Percentiles rank a stretch among this genome's conserved stretches.
Conservation (phyloP, 1,140 invertebrate genomes). For the Stenopsyche tienmushanensis region DNA sequence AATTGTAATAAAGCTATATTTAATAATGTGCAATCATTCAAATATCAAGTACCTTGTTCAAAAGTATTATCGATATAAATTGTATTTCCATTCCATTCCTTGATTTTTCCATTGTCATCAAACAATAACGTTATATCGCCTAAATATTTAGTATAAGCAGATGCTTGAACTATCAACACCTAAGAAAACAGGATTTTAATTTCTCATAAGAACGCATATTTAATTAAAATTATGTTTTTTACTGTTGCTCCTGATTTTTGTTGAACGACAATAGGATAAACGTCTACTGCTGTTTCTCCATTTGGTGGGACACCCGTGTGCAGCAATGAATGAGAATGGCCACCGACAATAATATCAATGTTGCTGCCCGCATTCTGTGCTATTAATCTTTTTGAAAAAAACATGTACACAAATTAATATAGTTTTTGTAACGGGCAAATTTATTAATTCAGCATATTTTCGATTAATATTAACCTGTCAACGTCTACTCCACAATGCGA, state of each 20-base stretch:
- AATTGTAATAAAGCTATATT: no score
- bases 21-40: no score
- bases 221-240: no score
- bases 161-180: slow-evolving; percentile 72
- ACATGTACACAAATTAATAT: no score
- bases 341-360: slow-evolving; percentile 81
- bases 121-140: slow-evolving; percentile 76
- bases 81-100: slow-evolving; percentile 70
- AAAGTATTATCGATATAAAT: slow-evolving; percentile 68
- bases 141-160: slow-evolving; percentile 71
- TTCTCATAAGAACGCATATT: no score
- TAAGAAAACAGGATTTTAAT: no score
- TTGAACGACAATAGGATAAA: slow-evolving; percentile 65
- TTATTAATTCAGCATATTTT: no score
- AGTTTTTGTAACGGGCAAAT: no score
- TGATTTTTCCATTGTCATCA: slow-evolving; percentile 68
- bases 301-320: slow-evolving; percentile 60
- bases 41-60: slow-evolving; percentile 68
- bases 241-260: slow-evolving; percentile 36
- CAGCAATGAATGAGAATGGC: slow-evolving; percentile 81
- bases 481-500: slow-evolving; percentile 75
- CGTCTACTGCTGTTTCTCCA: slow-evolving; percentile 58
- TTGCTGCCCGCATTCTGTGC: slow-evolving; percentile 62
- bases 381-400: slow-evolving; percentile 60
- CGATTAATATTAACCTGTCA: slow-evolving; percentile 62